phyloP scores from a whole-genome alignment of 2,888 invertebrate genomes.

The Cataglyphis albicans region DNA sequence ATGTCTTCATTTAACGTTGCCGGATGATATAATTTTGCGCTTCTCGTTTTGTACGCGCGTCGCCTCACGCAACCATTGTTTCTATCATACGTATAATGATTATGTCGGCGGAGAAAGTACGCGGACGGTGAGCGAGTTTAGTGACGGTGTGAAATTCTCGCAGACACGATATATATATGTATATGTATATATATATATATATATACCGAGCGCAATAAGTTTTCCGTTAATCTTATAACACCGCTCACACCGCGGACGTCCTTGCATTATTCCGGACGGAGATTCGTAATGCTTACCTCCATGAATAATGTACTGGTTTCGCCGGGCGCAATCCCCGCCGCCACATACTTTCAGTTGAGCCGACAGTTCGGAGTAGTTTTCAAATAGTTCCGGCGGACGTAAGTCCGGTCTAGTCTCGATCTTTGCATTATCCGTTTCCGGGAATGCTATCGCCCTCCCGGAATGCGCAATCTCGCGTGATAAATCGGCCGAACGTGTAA shows the following conservation, averaged over 20 bases:
- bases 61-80: slow-evolving; percentile 37
- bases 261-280: slow-evolving; percentile 72
- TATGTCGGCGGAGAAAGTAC: slow-evolving; percentile 21
- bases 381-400: slow-evolving; percentile 76
- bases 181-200: not conserved
- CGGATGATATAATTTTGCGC: slow-evolving; percentile 30
- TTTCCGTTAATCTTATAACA: slow-evolving; percentile 71
- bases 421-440: slow-evolving; percentile 74
- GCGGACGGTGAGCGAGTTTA: not conserved
- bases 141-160: slow-evolving; percentile 17
- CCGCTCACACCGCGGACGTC: slow-evolving; percentile 63
- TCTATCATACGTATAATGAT: slow-evolving; percentile 10
- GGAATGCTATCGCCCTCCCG: slow-evolving; percentile 58
- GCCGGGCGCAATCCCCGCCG: slow-evolving; percentile 67
- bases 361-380: slow-evolving; percentile 77
- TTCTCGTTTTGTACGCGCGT: slow-evolving; percentile 9
- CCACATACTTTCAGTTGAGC: slow-evolving; percentile 78
- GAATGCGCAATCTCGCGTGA: slow-evolving; percentile 61
- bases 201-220: slow-evolving; percentile 67
- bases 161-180: not conserved
- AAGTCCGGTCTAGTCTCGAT: slow-evolving; percentile 76
- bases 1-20: not conserved
- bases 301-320: slow-evolving; percentile 75
- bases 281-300: slow-evolving; percentile 73
- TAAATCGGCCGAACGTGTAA: slow-evolving; percentile 65